Percentiles rank a stretch among this genome's conserved stretches.
These are phyloP conservation scores for Muricea muricata DNA, from an alignment of 92 coral and sea anemone genomes.

Conservation along the genomic window DNA sequence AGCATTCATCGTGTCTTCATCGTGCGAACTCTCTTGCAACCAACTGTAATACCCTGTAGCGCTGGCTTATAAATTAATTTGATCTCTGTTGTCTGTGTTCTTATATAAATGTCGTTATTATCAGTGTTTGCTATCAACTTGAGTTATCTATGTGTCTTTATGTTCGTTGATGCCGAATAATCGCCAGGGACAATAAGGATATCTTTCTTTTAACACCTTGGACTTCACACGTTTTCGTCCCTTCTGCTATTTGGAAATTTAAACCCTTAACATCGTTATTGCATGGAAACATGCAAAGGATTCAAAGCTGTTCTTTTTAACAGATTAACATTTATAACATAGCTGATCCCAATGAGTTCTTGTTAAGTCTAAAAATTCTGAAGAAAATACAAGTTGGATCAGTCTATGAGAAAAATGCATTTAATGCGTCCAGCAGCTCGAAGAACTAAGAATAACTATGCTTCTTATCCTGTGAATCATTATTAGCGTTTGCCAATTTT, in stretches of 20 bases:
- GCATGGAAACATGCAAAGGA: not conserved
- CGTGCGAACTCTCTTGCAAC: not conserved
- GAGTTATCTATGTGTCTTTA: slow-evolving; percentile 24
- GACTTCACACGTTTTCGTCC: not conserved
- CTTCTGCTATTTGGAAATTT: not conserved
- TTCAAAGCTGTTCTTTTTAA: not conserved
- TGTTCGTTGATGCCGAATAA: slow-evolving; percentile 32
- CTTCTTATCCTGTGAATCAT: not conserved
- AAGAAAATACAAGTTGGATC: not conserved
- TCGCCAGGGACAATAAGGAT: not conserved
- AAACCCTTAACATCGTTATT: not conserved
- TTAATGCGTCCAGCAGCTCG: not conserved
- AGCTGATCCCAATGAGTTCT: not conserved
- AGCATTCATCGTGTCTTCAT: not conserved
- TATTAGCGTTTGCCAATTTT: not conserved
- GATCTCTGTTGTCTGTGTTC: slow-evolving; percentile 19
- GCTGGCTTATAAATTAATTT: slow-evolving; percentile 23
- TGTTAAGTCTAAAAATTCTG: not conserved
- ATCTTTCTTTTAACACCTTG: not conserved
- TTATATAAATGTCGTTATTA: slow-evolving; percentile 1
- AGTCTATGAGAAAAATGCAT: not conserved
- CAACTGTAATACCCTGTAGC: not conserved
- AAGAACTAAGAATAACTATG: not conserved
- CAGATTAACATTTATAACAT: not conserved
- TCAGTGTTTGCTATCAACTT: slow-evolving; percentile 35